Base-by-base conservation (phyloP, 1,140 invertebrate genomes). In the Atta cephalotes region DNA sequence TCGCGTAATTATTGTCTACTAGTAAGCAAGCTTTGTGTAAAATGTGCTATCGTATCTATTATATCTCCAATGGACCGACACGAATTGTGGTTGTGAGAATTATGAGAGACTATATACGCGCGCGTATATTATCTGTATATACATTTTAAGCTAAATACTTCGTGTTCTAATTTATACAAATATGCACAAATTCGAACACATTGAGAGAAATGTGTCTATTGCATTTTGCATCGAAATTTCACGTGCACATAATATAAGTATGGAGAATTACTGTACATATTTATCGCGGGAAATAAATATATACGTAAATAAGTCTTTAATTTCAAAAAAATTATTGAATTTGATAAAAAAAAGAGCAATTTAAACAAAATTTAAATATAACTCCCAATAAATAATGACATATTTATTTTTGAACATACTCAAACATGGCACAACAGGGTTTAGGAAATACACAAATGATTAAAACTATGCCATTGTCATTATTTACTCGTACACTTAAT, bases 281-380 rank as follows among this genome's bases (percentile, higher is more conserved):
- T 78, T 65, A 65, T n/a, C 35, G 16, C 58, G 45, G 0, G 16
- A 84, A 76, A 60, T 65, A 78, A 77, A 65, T 49, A 21, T 7
- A 12, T 28, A 31, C 45, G 18, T 49, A 16, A 60, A 70, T 62
- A 45, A 12, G 58, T 49, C 58, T 66, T 68, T 12, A 39, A 84
- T 31, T 62, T 35, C 9, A 1, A 53, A 18, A 66, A 45, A 35
- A 78, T 84, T 72, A 58, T 72, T 28, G 74, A 49, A 63, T 53
- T 49, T 9, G 35, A 65, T 21, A n/a, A 39, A 35, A 35, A 35
- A 35, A 35, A 35, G 5, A 35, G 5, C 31, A 35, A 35, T 35
- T 35, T 35, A 6, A 63, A 66, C 25, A 56, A 87, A 31, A 87
- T 84, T 21, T 31, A 85, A 49, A 77, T 56, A 28, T 63, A 78